Base-by-base conservation (phyloP, 2,797 vertebrate species). In the Chrysocyon brachyurus region DNA sequence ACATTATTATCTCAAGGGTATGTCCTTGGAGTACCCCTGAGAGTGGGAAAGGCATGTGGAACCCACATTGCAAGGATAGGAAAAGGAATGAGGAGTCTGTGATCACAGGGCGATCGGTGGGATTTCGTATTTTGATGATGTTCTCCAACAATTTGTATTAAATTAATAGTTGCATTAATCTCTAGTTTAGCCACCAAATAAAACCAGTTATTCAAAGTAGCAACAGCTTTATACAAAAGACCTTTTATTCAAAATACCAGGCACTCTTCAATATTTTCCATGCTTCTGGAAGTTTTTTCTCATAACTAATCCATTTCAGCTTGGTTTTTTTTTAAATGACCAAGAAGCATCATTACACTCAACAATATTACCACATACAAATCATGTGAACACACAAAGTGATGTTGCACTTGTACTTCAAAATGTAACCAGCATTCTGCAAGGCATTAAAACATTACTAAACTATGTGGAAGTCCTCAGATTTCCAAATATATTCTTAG, bases 231-330 rank as follows among this genome's bases (percentile, higher is more conserved):
- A 88, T 16, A 84, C 40, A 78, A 78, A 94, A 94, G 1, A 40
- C 40, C 40, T 28, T 93, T 93, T 72, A 79, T 93, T 87, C 86
- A 26, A 87, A 87, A 79, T 72, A 56, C 49, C 59, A 63, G 63
- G 70, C 0, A 24, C 1, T 57, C 5, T 83, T 75, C 46, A 79
- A 24, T 54, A 79, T 24, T 84, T 88, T 79, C 49, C 72, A 15
- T 91, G 77, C 49, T 63, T 91, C 64, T 91, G 57, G 66, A 49
- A 66, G 66, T 87, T 90, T 84, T 33, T 16, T 85, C 16, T 85
- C 36, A 66, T 46, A 3, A 79, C 84, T 14, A 46, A 24, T 63
- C 26, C 17, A 46, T 12, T 46, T 24, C 31, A 79, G 5, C 12
- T 87, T 93, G 40, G 52, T 57, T 87, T 12, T 17, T 87, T 82